Evolutionary conservation across 1,140 invertebrate species (phyloP).

Genomic region (Drosophila lacteicornis): DNA sequence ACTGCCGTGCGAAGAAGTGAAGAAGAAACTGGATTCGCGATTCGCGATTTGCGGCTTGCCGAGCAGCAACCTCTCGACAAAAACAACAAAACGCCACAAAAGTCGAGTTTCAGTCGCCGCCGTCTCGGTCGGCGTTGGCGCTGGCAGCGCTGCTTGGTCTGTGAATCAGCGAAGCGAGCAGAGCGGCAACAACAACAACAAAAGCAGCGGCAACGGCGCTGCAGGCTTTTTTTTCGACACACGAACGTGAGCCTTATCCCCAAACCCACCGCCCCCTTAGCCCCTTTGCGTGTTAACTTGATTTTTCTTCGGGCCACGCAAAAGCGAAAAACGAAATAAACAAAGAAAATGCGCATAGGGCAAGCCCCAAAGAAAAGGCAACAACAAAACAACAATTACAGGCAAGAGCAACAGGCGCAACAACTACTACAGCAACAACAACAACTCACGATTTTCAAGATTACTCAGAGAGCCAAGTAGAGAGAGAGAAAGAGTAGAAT

Average conservation of each 20-base stretch:
- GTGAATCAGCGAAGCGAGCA: constrained; percentile 75
- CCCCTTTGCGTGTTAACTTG: constrained; percentile 72
- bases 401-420: constrained; percentile 48
- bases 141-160: constrained; percentile 22
- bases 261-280: constrained; percentile 2
- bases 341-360: constrained; percentile 77
- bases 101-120: constrained; percentile 65
- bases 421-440: constrained; percentile 46
- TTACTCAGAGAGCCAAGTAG: constrained; percentile 53
- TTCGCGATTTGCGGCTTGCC: constrained; percentile 51
- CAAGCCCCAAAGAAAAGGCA: constrained; percentile 52
- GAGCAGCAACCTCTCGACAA: constrained; percentile 75
- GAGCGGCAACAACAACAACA: constrained; percentile 41
- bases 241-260: constrained; percentile 43
- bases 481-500: constrained; percentile 17
- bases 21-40: constrained; percentile 79
- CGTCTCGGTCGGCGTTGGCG: constrained; percentile 7
- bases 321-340: constrained; percentile 60
- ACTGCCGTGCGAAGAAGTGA: constrained; percentile 63
- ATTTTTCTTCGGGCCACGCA: constrained; percentile 73
- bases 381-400: constrained; percentile 37
- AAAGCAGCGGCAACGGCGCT: constrained; percentile 32
- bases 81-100: constrained; percentile 73
- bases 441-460: constrained; percentile 77
- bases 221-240: constrained; percentile 71